Evolutionary conservation across 2,888 invertebrate genomes (phyloP), one percentile per base, ranked within the genome.

Genomic region (Andrena fulva): DNA sequence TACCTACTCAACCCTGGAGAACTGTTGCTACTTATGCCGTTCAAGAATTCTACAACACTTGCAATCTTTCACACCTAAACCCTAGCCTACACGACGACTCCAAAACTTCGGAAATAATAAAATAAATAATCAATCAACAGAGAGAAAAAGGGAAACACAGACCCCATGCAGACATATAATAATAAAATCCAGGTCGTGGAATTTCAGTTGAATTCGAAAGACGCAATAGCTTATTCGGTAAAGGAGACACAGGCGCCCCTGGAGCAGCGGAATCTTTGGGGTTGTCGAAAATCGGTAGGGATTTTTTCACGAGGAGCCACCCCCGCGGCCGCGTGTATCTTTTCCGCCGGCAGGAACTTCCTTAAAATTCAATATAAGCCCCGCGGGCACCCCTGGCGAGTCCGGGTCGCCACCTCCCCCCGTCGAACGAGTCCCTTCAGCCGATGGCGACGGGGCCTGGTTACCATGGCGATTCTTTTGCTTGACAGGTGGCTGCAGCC

Each of bases 391-490:
- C 87, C 85, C 86, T 84, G 76, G 24, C 80, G 84, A 88, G 86
- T 84, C 82, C 85, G 81, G 84, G 86, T 89, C 89, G 88, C 86
- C 91, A 89, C 85, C 88, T 89, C 84, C 85, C 86, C 85, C 85
- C 81, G 78, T 85, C 68, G 77, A 87, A 86, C 85, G 82, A 85
- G 87, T 76, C 88, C 89, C 88, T 86, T 84, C 82, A 82, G 83
- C 85, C 85, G 87, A 86, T 88, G 85, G 88, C 85, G 89, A 88
- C 87, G 84, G 85, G 82, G 88, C 89, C 90, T 86, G 90, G 93
- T 93, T 93, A 91, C 93, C 93, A 93, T 93, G 93, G 93, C 92
- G 87, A 93, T 93, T 92, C 93, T 92, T 93, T 92, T 91, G 91
- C 92, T 92, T 92, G 92, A 91, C 93, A 93, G 91, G 92, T 91